phyloP scores from a whole-genome alignment of 2,113 vertebrate genomes.

The Sapayoa aenigma region DNA sequence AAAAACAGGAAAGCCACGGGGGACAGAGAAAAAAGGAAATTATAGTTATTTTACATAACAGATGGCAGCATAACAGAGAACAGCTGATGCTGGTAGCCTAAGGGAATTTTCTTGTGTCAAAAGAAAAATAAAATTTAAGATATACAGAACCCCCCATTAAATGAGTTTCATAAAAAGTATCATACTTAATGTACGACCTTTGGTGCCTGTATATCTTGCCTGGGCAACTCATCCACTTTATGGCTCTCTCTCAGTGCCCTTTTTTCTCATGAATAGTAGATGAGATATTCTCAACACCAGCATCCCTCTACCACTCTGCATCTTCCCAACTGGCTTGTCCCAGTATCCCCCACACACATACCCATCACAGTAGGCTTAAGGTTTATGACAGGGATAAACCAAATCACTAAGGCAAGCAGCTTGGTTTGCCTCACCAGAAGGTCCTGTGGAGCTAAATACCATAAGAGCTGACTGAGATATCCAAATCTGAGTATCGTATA shows the following conservation, averaged over 20 bases:
- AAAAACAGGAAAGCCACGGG: conserved; percentile 49
- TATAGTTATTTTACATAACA: conserved; percentile 53
- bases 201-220: background rate
- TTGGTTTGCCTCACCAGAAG: background rate
- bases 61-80: conserved; percentile 56
- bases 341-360: background rate
- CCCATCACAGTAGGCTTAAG: background rate
- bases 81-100: conserved; percentile 50
- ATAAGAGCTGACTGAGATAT: background rate
- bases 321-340: background rate
- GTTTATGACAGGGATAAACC: background rate
- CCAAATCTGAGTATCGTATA: background rate
- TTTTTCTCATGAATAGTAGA: background rate
- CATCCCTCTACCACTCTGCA: background rate
- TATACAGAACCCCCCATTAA: background rate
- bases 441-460: background rate
- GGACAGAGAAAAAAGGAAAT: conserved; percentile 32
- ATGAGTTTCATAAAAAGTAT: conserved; percentile 17
- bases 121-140: conserved; percentile 47
- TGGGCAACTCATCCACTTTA: background rate
- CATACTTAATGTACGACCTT: background rate
- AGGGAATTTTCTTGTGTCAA: background rate
- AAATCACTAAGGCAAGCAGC: background rate
- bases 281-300: background rate
- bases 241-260: background rate